Percentiles rank a stretch among this genome's conserved stretches.
phyloP scores from a whole-genome alignment of 2,113 vertebrate species.

The Dasyurus viverrinus region DNA sequence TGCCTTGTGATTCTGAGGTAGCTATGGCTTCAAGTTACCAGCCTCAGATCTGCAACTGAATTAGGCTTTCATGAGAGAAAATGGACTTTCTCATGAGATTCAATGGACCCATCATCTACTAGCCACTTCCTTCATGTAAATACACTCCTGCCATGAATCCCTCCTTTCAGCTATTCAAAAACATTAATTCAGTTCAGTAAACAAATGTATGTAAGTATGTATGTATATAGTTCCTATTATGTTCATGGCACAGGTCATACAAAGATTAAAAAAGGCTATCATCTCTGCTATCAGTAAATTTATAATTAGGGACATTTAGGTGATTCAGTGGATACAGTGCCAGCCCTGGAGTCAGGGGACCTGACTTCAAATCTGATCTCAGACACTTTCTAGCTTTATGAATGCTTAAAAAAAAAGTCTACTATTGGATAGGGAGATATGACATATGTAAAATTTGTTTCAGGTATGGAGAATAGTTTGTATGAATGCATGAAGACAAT shows the following conservation, averaged over 20 bases:
- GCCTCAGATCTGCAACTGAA: conserved; percentile 53
- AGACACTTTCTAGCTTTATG: not conserved
- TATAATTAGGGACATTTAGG: not conserved
- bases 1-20: conserved; percentile 68
- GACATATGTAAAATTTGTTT: not conserved
- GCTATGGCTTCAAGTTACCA: conserved; percentile 70
- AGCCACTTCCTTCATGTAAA: not conserved
- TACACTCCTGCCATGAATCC: not conserved
- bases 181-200: not conserved
- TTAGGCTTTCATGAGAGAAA: conserved; percentile 52
- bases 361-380: not conserved
- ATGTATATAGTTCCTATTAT: not conserved
- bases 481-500: not conserved
- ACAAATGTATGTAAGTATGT: not conserved
- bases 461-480: not conserved
- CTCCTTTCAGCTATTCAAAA: not conserved
- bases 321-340: not conserved
- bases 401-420: not conserved
- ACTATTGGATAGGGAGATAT: not conserved
- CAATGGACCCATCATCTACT: not conserved
- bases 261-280: not conserved
- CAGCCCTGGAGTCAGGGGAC: not conserved
- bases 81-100: not conserved
- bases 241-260: not conserved
- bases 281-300: not conserved